Evolutionary conservation across 2,888 invertebrate species (phyloP), one percentile per base, ranked within the genome.

Genomic region (Pristionchus fissidentatus): DNA sequence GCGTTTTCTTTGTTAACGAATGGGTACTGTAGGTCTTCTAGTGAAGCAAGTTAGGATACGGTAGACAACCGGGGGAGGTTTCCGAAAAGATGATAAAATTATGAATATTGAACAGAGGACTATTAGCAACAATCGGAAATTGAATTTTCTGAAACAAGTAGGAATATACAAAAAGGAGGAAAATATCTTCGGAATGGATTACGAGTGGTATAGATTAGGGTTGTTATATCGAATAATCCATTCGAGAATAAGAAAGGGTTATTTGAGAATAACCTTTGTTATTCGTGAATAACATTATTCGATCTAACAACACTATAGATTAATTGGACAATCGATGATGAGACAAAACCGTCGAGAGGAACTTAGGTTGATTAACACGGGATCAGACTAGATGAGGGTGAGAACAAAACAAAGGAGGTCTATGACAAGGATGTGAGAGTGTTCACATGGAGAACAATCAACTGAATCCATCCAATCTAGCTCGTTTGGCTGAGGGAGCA

Each of bases 1-100:
- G 73, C 46, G 73, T 73, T 26, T 29, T 73, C 73, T 73, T 73
- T 73, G 73, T 15, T 73, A 38, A 66, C 35, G 38, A 29, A 26
- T 29, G 66, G 38, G 35, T 66, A 66, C 66, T 22, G 26, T 66
- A 26, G 66, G 22, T 38, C 73, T 46, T 46, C 13, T 29, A n/a
- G 43, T 43, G 29, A 38, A 73, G n/a, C 29, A 26, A 19, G 26
- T 43, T 13, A 73, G 26, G 46, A 46, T 73, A 73, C 43, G 19
- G 13, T 26, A 29, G 43, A 15, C 3, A 46, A 73, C 43, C 73
- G 73, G 26, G 70, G n/a, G n/a, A 66, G 66, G 35, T 22, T 13
- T 22, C 8, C 19, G 3, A 38, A 38, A 66, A 10, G 66, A 66
- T 13, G 66, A 19, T 22, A 29, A 32, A 15, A 66, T 22, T 10